Percentiles rank a stretch among this genome's conserved stretches.
These are phyloP conservation scores for Diabrotica virgifera DNA, from an alignment of 1,140 invertebrate genomes.

Conservation along the genomic window DNA sequence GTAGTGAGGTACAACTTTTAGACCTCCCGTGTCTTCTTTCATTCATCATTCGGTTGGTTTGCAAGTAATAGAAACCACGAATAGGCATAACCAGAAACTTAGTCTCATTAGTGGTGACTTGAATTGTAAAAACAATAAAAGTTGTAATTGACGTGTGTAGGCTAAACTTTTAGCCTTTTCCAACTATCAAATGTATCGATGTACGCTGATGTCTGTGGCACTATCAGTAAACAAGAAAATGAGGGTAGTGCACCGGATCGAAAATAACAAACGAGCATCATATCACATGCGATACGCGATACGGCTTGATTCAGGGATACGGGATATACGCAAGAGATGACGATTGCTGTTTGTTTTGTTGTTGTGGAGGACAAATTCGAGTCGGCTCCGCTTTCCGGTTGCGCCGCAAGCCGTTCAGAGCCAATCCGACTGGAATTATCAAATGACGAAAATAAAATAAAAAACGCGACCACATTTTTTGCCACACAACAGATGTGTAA, in stretches of 20 bases:
- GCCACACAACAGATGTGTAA: too few species aligned
- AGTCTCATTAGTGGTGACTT: too few species aligned
- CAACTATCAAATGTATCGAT: background rate
- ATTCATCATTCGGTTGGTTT: too few species aligned
- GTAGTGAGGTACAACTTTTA: too few species aligned
- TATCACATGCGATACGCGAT: background rate
- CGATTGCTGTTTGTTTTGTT: background rate
- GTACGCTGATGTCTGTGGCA: background rate
- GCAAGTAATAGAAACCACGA: too few species aligned
- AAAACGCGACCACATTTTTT: background rate
- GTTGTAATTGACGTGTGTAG: too few species aligned
- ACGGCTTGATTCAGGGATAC: background rate
- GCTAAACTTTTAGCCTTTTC: too few species aligned
- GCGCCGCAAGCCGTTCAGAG: background rate
- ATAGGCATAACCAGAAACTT: too few species aligned
- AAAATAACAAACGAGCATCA: conserved; percentile 2
- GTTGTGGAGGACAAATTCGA: background rate
- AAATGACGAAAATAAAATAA: background rate
- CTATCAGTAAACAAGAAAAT: conserved; percentile 2
- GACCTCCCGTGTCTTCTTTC: too few species aligned
- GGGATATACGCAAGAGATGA: background rate
- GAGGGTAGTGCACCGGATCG: background rate
- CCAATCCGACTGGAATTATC: background rate
- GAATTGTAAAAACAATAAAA: too few species aligned
- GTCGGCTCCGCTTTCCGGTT: background rate